A percentile compares a stretch with the other conserved stretches of the same genome.
These are phyloP conservation scores for Micropoecilia bifurca DNA, from an alignment of 2,797 vertebrate genomes.

Conservation along the genomic window DNA sequence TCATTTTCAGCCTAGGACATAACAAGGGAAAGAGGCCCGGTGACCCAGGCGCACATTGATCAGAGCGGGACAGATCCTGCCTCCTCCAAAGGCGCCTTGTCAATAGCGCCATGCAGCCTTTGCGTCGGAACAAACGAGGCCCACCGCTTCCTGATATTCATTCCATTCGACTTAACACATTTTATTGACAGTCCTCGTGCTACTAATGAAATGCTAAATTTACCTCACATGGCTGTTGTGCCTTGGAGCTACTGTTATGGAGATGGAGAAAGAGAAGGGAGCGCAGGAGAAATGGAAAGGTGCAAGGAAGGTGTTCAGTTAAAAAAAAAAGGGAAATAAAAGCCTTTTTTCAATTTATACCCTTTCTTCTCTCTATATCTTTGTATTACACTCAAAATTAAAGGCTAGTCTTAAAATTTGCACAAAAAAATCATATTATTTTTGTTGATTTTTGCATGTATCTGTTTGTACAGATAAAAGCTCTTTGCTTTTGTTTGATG, in stretches of 20 bases:
- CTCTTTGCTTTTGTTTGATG: not conserved
- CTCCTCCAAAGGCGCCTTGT: slow-evolving; percentile 81
- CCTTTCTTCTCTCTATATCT: slow-evolving; percentile 71
- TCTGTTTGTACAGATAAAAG: not conserved
- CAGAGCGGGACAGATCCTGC: slow-evolving; percentile 79
- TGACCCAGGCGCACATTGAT: slow-evolving; percentile 81
- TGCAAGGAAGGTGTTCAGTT: slow-evolving; percentile 80
- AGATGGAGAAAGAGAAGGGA: slow-evolving; percentile 66
- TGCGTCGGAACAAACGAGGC: slow-evolving; percentile 81
- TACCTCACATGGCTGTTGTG: slow-evolving; percentile 82
- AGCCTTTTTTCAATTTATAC: slow-evolving; percentile 33
- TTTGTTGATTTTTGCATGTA: not conserved
- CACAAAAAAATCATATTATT: not conserved
- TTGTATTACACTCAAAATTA: slow-evolving; percentile 68
- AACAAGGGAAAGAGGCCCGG: slow-evolving; percentile 60
- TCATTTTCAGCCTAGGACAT: slow-evolving; percentile 77
- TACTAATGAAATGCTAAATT: slow-evolving; percentile 89
- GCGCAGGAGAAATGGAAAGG: slow-evolving; percentile 73
- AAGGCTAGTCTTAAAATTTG: slow-evolving; percentile 69
- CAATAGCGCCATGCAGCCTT: slow-evolving; percentile 77
- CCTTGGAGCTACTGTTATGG: slow-evolving; percentile 82
- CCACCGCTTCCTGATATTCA: slow-evolving; percentile 82
- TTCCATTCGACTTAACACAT: slow-evolving; percentile 88
- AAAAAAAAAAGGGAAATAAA: slow-evolving; percentile 38
- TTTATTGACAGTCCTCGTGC: slow-evolving; percentile 86